Evolutionary conservation across 2,888 invertebrate species (phyloP).

Genomic region (Chydorus sphaericus): DNA sequence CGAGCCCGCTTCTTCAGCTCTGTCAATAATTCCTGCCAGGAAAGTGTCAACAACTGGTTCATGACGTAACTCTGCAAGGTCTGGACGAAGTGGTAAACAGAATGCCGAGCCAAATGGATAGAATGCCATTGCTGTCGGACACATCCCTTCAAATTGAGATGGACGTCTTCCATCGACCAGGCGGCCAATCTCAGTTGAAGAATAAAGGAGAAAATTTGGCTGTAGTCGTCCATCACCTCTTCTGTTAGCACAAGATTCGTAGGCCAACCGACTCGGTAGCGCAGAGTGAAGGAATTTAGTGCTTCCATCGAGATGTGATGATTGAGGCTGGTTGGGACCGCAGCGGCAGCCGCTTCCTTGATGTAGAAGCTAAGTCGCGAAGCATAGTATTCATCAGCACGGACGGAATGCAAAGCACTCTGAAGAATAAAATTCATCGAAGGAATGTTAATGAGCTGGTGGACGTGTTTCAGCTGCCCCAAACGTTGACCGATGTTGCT

Average conservation of each 20-base stretch:
- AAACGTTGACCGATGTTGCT: neutral
- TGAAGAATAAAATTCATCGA: slow-evolving; percentile 2
- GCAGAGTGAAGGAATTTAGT: neutral
- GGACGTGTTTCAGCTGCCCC: neutral
- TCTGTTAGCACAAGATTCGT: slow-evolving; percentile 4
- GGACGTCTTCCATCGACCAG: slow-evolving; percentile 2
- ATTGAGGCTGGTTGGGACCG: neutral
- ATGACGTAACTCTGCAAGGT: slow-evolving; percentile 1
- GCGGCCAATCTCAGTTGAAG: slow-evolving; percentile 2
- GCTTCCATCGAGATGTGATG: too few relatives aligned
- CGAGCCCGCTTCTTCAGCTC: slow-evolving; percentile 2
- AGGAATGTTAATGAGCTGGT: slow-evolving; percentile 6
- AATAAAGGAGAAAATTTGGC: slow-evolving; percentile 2
- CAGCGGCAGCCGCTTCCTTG: neutral
- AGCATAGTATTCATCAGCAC: neutral
- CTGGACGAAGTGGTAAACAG: neutral
- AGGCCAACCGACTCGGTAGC: slow-evolving; percentile 7
- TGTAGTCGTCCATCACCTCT: slow-evolving; percentile 11
- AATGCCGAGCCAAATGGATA: neutral
- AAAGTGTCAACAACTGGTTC: neutral
- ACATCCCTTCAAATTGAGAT: neutral
- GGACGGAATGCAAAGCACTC: neutral
- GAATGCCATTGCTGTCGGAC: neutral
- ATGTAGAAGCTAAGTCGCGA: slow-evolving; percentile 3
- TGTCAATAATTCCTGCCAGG: slow-evolving; percentile 1